Evolutionary conservation across 2,113 vertebrate genomes (phyloP).

Genomic region (Shinisaurus crocodilurus): DNA sequence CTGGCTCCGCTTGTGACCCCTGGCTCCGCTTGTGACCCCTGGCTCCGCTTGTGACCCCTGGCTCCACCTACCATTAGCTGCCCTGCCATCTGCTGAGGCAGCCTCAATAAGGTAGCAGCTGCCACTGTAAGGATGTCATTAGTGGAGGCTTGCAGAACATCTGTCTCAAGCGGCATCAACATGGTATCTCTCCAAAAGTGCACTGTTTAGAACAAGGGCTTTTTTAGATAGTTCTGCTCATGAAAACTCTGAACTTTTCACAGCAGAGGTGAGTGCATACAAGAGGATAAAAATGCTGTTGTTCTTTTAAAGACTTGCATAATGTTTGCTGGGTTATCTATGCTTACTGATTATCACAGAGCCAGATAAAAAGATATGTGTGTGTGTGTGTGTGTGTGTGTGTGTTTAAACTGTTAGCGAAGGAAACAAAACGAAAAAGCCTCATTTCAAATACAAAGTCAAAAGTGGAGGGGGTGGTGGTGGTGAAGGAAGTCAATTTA

Average conservation of each 20-base stretch:
- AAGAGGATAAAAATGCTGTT: not conserved
- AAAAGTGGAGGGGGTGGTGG: too few species aligned
- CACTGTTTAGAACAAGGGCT: slow-evolving; percentile 20
- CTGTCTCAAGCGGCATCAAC: slow-evolving; percentile 16
- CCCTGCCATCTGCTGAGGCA: too few species aligned
- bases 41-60: too few species aligned
- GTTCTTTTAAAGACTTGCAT: not conserved
- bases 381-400: too few species aligned
- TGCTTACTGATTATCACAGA: slow-evolving; percentile 20
- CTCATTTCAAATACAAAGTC: not conserved
- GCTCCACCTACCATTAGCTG: too few species aligned
- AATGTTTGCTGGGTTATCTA: slow-evolving; percentile 1
- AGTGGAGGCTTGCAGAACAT: not conserved
- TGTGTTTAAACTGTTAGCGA: not conserved
- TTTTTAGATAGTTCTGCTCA: slow-evolving; percentile 13
- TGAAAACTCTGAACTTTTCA: not conserved
- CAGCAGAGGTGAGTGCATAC: slow-evolving; percentile 4
- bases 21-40: too few species aligned
- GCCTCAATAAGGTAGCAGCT: too few species aligned
- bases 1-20: too few species aligned
- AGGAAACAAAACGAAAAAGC: not conserved
- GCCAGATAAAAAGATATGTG: slow-evolving; percentile 15
- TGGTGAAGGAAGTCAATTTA: slow-evolving; percentile 7
- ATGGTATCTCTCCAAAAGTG: slow-evolving; percentile 3
- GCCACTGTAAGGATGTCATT: not conserved